Evolutionary conservation across 2,113 vertebrate species (phyloP).

Genomic region (Heterochromis multidens): DNA sequence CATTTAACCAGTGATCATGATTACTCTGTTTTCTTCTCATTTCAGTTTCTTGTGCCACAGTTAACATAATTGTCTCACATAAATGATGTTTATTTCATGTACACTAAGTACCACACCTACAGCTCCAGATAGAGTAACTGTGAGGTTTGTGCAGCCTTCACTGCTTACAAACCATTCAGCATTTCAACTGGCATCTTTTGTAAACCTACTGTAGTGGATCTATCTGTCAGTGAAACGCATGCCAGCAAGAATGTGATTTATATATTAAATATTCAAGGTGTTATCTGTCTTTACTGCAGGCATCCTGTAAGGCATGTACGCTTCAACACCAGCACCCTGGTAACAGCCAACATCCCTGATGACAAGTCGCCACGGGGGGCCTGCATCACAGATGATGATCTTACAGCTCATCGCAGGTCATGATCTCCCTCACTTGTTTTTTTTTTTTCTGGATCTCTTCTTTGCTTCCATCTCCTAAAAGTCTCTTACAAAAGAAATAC

Average conservation of each 20-base stretch:
- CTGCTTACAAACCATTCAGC: background rate
- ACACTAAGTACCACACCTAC: background rate
- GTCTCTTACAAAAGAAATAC: background rate
- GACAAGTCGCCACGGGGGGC: slow-evolving; percentile 83
- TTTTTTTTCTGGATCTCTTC: background rate
- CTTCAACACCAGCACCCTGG: slow-evolving; percentile 84
- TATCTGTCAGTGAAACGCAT: background rate
- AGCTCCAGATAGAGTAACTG: background rate
- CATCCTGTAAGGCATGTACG: slow-evolving; percentile 86
- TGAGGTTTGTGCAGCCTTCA: background rate
- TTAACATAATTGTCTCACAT: background rate
- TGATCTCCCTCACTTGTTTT: background rate
- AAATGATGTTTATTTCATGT: background rate
- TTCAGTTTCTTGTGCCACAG: background rate
- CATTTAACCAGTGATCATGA: background rate
- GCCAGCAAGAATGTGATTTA: background rate
- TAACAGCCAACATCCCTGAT: slow-evolving; percentile 90
- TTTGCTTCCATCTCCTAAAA: background rate
- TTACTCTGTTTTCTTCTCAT: background rate
- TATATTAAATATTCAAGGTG: background rate
- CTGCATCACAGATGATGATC: slow-evolving; percentile 85
- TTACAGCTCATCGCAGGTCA: slow-evolving; percentile 88
- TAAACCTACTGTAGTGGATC: background rate
- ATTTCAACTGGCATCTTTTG: background rate
- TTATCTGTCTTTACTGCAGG: slow-evolving; percentile 61